Evolutionary conservation across 2,797 vertebrate species (phyloP).

Genomic region (Eidolon dupreanum): DNA sequence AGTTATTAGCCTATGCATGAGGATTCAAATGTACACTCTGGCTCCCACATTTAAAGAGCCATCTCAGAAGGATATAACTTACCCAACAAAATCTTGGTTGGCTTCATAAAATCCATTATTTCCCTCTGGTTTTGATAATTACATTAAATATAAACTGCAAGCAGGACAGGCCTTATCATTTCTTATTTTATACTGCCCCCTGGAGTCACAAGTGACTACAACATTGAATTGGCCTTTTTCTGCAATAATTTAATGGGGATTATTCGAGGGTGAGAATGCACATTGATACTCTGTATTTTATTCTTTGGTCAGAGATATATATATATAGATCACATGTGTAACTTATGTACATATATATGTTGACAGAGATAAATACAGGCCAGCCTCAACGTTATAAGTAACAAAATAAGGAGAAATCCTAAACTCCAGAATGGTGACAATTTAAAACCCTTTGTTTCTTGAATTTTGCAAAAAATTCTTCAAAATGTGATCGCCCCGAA

Average conservation of each 20-base stretch:
- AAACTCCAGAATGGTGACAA: neutral
- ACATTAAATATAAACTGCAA: slow-evolving; percentile 29
- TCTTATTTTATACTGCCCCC: slow-evolving; percentile 85
- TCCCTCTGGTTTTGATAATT: slow-evolving; percentile 69
- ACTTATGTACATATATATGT: neutral
- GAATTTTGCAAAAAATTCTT: neutral
- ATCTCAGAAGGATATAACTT: slow-evolving; percentile 23
- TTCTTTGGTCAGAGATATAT: neutral
- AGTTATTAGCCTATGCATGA: slow-evolving; percentile 22
- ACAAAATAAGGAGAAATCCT: neutral
- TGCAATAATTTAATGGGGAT: neutral
- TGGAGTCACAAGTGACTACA: slow-evolving; percentile 74
- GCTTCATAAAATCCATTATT: slow-evolving; percentile 76
- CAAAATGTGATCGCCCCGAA: neutral
- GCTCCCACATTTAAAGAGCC: slow-evolving; percentile 7
- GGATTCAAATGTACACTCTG: slow-evolving; percentile 16
- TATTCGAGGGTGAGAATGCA: neutral
- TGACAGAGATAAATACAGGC: neutral
- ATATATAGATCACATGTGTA: neutral
- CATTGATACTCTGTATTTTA: neutral
- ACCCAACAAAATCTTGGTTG: slow-evolving; percentile 33
- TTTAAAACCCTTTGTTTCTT: neutral
- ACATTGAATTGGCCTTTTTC: neutral
- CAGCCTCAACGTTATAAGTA: neutral
- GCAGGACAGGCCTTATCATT: slow-evolving; percentile 60